Percentiles rank a stretch among this genome's conserved stretches.
Conservation (phyloP, 2,888 invertebrate species). For the Drosophila trichaetosa region DNA sequence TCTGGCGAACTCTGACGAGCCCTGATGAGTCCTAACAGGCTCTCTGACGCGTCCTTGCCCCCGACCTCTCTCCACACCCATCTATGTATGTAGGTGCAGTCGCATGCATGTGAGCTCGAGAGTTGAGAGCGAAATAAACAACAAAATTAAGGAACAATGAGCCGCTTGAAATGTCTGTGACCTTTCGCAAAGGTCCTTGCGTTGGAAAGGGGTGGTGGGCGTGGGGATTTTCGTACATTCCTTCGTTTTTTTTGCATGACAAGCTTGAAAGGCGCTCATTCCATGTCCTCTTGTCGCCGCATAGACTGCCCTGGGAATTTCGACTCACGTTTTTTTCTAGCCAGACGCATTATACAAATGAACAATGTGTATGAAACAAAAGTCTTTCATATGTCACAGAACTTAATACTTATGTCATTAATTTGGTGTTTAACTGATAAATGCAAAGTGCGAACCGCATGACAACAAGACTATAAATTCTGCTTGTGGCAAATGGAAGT, state of each 20-base stretch:
- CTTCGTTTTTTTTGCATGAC: conserved; percentile 4
- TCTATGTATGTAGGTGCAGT: conserved; percentile 41
- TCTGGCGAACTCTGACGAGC: conserved; percentile 40
- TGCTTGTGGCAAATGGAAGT: not conserved
- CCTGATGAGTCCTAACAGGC: conserved; percentile 15
- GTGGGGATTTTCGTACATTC: not conserved
- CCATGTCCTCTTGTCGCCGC: conserved; percentile 9
- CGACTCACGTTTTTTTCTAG: conserved; percentile 46
- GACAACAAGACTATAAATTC: conserved; percentile 3
- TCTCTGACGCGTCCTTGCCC: conserved; percentile 3
- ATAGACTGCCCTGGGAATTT: conserved; percentile 60
- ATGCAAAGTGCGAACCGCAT: not conserved
- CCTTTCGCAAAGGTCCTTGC: conserved; percentile 47
- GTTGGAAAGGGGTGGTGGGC: not conserved
- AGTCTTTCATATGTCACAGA: conserved; percentile 9
- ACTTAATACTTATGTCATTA: conserved; percentile 23
- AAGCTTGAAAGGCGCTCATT: conserved; percentile 37
- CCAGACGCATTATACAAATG: conserved; percentile 72
- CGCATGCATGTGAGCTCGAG: conserved; percentile 52
- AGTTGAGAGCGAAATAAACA: conserved; percentile 47
- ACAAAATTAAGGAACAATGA: conserved; percentile 69
- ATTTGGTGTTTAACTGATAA: conserved; percentile 15
- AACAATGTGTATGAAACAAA: conserved; percentile 40
- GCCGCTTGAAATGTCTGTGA: conserved; percentile 77
- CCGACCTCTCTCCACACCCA: not conserved